Percentiles rank a stretch among this genome's conserved stretches.
phyloP scores from a whole-genome alignment of 1,140 invertebrate species.

The Megathymus violae region DNA sequence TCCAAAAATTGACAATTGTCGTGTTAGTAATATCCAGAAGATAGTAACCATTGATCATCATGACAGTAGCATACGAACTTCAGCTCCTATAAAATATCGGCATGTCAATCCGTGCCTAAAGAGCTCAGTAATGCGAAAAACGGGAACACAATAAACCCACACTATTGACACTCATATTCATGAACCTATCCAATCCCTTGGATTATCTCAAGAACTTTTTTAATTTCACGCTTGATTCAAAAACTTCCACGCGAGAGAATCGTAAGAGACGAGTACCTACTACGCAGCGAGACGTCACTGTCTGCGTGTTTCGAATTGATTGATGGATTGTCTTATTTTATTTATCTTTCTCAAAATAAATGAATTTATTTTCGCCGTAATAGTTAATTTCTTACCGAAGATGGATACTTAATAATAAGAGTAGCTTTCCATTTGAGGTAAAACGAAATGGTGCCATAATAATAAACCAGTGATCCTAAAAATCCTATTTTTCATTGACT shows the following conservation, averaged over 20 bases:
- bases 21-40: too few relatives aligned
- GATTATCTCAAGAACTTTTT: slow-evolving; percentile 61
- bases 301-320: slow-evolving; percentile 3
- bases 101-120: not conserved
- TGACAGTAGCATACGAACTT: too few relatives aligned
- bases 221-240: slow-evolving; percentile 71
- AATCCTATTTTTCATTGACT: too few relatives aligned
- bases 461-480: too few relatives aligned
- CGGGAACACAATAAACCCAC: not conserved
- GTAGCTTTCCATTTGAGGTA: too few relatives aligned
- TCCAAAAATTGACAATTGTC: too few relatives aligned
- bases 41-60: too few relatives aligned
- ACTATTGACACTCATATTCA: not conserved
- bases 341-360: slow-evolving; percentile 19
- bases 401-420: too few relatives aligned
- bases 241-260: slow-evolving; percentile 44
- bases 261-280: slow-evolving; percentile 14
- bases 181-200: not conserved
- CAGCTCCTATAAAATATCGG: too few relatives aligned
- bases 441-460: too few relatives aligned
- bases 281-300: slow-evolving; percentile 11
- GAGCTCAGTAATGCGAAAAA: not conserved
- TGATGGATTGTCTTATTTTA: slow-evolving; percentile 27
- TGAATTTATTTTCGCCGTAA: slow-evolving; percentile 5
- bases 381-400: not conserved